A percentile compares a stretch with the other conserved stretches of the same genome.
phyloP scores from a whole-genome alignment of 2,113 vertebrate genomes.

The Tyrannus savana region DNA sequence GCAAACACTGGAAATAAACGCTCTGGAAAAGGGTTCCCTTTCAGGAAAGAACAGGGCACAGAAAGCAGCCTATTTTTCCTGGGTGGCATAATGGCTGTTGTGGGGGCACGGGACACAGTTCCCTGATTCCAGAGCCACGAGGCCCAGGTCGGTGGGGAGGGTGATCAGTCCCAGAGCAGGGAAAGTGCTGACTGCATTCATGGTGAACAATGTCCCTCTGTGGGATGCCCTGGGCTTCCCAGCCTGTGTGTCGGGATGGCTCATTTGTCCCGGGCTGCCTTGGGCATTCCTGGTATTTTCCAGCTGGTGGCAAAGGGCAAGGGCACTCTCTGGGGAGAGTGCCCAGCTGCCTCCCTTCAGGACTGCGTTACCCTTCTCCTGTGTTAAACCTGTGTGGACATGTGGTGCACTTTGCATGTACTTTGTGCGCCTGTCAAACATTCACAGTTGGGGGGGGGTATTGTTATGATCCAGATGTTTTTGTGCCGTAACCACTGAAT shows the following conservation, averaged over 20 bases:
- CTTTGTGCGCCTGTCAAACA: neutral
- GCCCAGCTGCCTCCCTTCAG: neutral
- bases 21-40: neutral
- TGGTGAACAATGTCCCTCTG: neutral
- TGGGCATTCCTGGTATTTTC: neutral
- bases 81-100: neutral
- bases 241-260: neutral
- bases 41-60: neutral
- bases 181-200: conserved; percentile 17
- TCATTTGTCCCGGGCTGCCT: neutral
- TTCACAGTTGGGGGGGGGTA: accelerated
- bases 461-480: neutral
- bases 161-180: neutral
- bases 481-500: neutral
- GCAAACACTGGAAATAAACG: conserved; percentile 13
- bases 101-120: neutral
- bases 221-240: neutral
- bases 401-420: accelerated
- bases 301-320: neutral
- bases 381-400: neutral
- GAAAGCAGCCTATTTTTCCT: conserved; percentile 5
- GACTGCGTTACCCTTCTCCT: neutral
- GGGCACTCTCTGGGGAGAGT: neutral
- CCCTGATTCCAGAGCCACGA: neutral
- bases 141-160: neutral